Evolutionary conservation across 1,140 invertebrate genomes (phyloP), one percentile per base, ranked within the genome.

Genomic region (Drosophila athabasca): DNA sequence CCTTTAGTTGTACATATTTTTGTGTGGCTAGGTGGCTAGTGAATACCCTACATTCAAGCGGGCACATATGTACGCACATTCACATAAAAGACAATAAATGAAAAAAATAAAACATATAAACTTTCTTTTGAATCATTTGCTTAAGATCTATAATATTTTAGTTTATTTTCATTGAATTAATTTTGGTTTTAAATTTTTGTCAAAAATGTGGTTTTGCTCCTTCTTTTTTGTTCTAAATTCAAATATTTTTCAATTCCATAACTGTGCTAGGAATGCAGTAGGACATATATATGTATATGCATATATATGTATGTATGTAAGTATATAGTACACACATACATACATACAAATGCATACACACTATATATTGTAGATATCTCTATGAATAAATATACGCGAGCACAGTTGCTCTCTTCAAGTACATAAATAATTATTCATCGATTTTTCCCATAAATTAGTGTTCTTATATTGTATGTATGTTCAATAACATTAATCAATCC

Each of bases 241-340:
- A 83, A 83, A 87, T 78, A 65, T 81, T 81, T 48, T 78, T 85
- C 82, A 85, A 85, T 85, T 85, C 82, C 82, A 85, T 78, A 85
- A 85, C 82, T 87, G 82, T 85, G 82, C 82, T 85, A 85, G 82
- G 82, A 85, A 85, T 85, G 81, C 81, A 85, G 81, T 85, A 80
- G 66, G 62, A 74, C 79, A 58, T 64, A 79, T 60, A 84, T 55
- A 62, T 84, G 79, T 52, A 76, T 55, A 54, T 83, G 69, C 17
- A 61, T 39, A 41, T 57, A 76, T 62, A 53, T 15, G 2, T 54
- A 59, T 11, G 48, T 26, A 62, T 24, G 24, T 54, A 72, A 39
- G 44, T 53, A 74, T 57, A 68, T 69, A 31, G 39, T n/a, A 19
- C 50, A 62, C 19, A 46, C 19, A 65, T 41, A 46, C 22, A 61